Evolutionary conservation across 2,113 vertebrate genomes (phyloP).

Genomic region (Thinocorus orbignyianus): DNA sequence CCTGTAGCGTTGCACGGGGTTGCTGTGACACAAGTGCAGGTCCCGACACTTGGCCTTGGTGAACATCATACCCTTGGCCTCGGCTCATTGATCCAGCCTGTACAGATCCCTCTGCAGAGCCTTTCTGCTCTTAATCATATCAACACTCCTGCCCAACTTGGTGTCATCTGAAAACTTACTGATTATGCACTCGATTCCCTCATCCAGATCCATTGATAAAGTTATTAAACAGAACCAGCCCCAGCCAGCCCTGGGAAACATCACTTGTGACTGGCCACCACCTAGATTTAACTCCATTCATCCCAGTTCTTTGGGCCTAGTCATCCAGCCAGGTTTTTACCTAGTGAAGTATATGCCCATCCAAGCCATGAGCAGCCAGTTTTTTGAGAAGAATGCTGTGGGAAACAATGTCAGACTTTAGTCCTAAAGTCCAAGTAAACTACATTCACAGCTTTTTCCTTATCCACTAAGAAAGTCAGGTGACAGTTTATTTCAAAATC

Average conservation of each 20-base stretch:
- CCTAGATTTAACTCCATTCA: too few species aligned
- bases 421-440: neutral
- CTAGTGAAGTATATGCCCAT: fast-evolving
- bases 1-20: neutral
- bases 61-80: neutral
- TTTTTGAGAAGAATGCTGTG: neutral
- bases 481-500: neutral
- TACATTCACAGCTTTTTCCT: neutral
- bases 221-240: too few species aligned
- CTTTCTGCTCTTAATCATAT: too few species aligned
- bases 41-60: neutral
- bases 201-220: too few species aligned
- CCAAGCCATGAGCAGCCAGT: too few species aligned
- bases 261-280: too few species aligned
- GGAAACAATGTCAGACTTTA: neutral
- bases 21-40: neutral
- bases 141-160: too few species aligned
- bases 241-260: too few species aligned
- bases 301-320: neutral
- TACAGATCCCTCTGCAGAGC: too few species aligned
- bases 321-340: neutral
- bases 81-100: too few species aligned
- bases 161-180: too few species aligned
- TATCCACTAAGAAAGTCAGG: neutral
- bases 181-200: too few species aligned